Base-by-base conservation (phyloP, 2,888 invertebrate genomes). In the Schizaphis graminum region DNA sequence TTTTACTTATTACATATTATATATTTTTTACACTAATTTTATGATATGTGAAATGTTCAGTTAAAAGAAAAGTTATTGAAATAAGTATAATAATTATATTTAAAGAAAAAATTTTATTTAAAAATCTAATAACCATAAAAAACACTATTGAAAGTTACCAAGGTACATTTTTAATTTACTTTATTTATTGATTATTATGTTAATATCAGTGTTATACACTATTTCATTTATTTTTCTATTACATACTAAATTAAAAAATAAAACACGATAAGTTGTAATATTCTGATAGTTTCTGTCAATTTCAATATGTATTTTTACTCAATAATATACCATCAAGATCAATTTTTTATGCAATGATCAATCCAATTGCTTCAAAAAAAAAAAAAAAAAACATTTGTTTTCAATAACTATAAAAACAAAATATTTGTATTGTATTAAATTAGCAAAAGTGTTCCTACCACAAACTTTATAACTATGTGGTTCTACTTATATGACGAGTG, bases 321-420 rank as follows among this genome's bases (percentile, higher is more conserved):
- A 49, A 87, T 92, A 87, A 87, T n/a, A 67, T 44, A 85, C 35
- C 57, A 86, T 53, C 41, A 93, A 94, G 93, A 94, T 94, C 93
- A 94, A 94, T 94, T 94, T 94, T 94, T 94, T 94, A 94, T 94
- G 93, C 85, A 90, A 94, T 90, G 93, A 94, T 94, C 93, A 86
- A 90, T 86, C 90, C 41, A 89, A 90, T 90, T 94, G 88, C 93
- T 93, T 89, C 35, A 28, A 89, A 89, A 84, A 56, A 84, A 89
- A 93, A 89, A 28, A 89, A 93, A 84, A 57, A 89, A 89, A 93
- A 84, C 57, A 93, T 89, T 89, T 44, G 89, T 89, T 93, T 89
- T 93, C 41, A 84, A 84, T 84, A 57, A 84, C 56, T 13, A 92
- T 91, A 28, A 92, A 77, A 88, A 92, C 92, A 92, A 88, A 91